Base-by-base conservation (phyloP, 2,113 vertebrate species). In the Daubentonia madagascariensis region DNA sequence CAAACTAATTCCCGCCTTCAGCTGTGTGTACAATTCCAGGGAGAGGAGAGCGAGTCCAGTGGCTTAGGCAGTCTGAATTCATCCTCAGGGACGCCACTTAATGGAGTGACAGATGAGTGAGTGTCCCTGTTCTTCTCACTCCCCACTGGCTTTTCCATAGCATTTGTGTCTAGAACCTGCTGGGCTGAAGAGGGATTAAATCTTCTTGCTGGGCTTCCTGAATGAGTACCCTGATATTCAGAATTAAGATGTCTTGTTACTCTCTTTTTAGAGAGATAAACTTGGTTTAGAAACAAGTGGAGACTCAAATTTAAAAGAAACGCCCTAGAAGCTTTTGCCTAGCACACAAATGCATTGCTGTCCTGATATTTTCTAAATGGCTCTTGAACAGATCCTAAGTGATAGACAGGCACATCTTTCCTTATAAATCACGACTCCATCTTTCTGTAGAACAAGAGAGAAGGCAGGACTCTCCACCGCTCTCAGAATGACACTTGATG, bases 401-500 rank as follows among this genome's bases (percentile, higher is more conserved):
- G 84, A 81, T 50, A 96, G 85, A 79, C 76, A 96, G 92, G 80
- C 88, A 37, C 25, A 87, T 79, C 84, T 96, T 96, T 84, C 57
- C 92, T 95, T 95, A 91, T 94, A 98, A 98, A 97, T 97, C 88
- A 94, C 6, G 40, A 28, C 3, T 18, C 80, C 43, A 9, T 76
- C 98, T 96, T 76, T 54, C 13, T 48, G 7, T 25, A 59, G 91
- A 96, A 87, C 65, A 90, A 94, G 95, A 89, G 25, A 72, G 96
- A 97, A 97, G 87, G 88, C 30, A 92, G 94, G 68, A 88, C 65
- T 97, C 97, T 95, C 95, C 35, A 68, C 57, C 17, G 35, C 20
- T 97, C 79, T 97, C 91, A 97, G 96, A 96, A 96, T 96, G 98
- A 94, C 89, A 95, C 93, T 98, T 92, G 86, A 97, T 95, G 96